Percentiles rank a stretch among this genome's conserved stretches.
Evolutionary conservation across 2,113 vertebrate species (phyloP).

Genomic region (Labeo rohita): DNA sequence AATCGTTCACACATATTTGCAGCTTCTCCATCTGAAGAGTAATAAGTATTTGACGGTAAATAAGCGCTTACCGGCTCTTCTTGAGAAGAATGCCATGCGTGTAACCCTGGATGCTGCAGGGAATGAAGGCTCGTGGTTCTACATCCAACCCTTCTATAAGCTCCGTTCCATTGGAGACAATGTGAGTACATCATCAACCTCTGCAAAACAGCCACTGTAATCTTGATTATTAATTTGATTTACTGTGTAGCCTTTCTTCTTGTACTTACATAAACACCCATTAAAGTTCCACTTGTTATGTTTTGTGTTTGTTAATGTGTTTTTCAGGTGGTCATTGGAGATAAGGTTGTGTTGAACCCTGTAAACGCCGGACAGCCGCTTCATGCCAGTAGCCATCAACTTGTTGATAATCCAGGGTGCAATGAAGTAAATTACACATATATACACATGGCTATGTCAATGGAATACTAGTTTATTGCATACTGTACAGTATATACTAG

Average conservation of each 20-base stretch:
- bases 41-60: conserved; percentile 99
- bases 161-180: conserved; percentile 96
- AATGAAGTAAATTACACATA: conserved; percentile 85
- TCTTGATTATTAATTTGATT: not conserved
- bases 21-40: conserved; percentile 98
- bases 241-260: not conserved
- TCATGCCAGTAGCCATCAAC: conserved; percentile 94
- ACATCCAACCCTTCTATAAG: conserved; percentile 99
- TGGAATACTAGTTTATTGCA: not conserved
- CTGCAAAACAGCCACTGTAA: not conserved
- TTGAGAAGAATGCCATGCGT: conserved; percentile 99
- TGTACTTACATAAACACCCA: not conserved
- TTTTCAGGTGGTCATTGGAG: conserved; percentile 94
- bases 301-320: conserved; percentile 33
- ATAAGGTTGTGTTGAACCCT: conserved; percentile 97
- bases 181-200: conserved; percentile 78
- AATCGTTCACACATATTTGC: conserved; percentile 30
- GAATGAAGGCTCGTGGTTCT: conserved; percentile 99
- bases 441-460: not conserved
- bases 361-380: conserved; percentile 97
- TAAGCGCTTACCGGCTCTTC: conserved; percentile 92
- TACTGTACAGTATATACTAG: not conserved
- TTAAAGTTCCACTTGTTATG: not conserved
- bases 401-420: conserved; percentile 96
- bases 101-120: conserved; percentile 96